These are phyloP conservation scores for Neuroscelio doddi DNA, from an alignment of 2,888 invertebrate genomes.

Conservation along the genomic window DNA sequence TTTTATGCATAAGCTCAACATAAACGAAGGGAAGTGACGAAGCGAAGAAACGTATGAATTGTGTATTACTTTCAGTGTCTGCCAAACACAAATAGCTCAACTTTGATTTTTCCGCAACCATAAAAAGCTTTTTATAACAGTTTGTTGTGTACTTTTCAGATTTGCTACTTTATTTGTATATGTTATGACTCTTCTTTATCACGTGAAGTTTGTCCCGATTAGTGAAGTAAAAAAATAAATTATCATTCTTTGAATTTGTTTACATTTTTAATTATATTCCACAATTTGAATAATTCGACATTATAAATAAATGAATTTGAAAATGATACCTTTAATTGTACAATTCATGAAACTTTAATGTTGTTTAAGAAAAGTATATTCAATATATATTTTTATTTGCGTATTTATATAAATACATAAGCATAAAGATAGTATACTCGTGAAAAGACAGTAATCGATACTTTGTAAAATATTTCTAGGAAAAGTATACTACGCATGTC, in stretches of 20 bases:
- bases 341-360: no score
- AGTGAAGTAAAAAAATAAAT: no score
- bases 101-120: slow-evolving; percentile 53
- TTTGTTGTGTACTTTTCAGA: slow-evolving; percentile 48
- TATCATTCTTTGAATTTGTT: no score
- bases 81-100: slow-evolving; percentile 34
- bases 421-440: no score
- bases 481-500: slow-evolving; percentile 28
- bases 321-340: no score
- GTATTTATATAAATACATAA: no score
- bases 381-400: no score
- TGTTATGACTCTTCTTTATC: slow-evolving; percentile 60
- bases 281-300: no score
- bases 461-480: slow-evolving; percentile 15
- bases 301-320: no score
- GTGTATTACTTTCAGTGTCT: slow-evolving; percentile 20
- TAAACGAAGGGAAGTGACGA: slow-evolving; percentile 15
- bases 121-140: slow-evolving; percentile 65
- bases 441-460: slow-evolving; percentile 24
- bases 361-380: not conserved
- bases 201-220: slow-evolving; percentile 55
- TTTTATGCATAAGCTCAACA: slow-evolving; percentile 34
- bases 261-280: no score
- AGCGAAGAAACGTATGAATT: slow-evolving; percentile 41
- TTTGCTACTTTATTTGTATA: slow-evolving; percentile 48